Evolutionary conservation across 2,113 vertebrate species (phyloP).

Genomic region (Sinosuthora webbiana): DNA sequence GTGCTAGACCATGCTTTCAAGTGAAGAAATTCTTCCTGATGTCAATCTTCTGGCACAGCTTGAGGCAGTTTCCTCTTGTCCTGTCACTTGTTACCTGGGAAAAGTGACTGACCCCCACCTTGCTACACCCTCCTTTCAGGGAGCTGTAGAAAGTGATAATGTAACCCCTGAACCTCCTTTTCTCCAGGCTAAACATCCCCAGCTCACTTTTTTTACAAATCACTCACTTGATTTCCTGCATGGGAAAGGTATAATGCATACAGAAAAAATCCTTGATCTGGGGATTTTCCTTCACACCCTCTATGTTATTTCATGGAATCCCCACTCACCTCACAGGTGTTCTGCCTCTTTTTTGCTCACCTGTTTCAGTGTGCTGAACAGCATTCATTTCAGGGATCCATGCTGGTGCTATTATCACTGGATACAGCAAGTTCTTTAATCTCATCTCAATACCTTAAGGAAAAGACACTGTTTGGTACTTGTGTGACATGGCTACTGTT

Average conservation of each 20-base stretch:
- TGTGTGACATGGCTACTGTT: neutral
- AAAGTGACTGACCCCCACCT: neutral
- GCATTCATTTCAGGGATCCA: conserved; percentile 85
- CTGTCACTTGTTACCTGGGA: neutral
- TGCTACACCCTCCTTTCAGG: neutral
- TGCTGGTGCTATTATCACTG: conserved; percentile 86
- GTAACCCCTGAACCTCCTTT: neutral
- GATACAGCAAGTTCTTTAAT: conserved; percentile 90
- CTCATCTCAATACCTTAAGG: conserved; percentile 89
- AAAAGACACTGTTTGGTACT: neutral
- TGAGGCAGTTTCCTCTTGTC: neutral
- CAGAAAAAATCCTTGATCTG: neutral
- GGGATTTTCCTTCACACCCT: neutral
- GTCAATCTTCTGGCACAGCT: neutral
- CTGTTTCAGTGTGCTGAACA: conserved; percentile 77
- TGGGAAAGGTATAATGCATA: neutral
- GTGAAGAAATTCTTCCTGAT: neutral
- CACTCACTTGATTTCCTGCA: neutral
- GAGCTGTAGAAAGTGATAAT: neutral
- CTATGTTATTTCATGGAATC: neutral
- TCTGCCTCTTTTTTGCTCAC: conserved; percentile 67
- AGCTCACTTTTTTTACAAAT: neutral
- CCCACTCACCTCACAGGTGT: neutral
- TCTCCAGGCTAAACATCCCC: neutral
- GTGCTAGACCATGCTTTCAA: neutral